Evolutionary conservation across 2,113 vertebrate genomes (phyloP), one percentile per base, ranked within the genome.

Genomic region (Melanocharis versteri): DNA sequence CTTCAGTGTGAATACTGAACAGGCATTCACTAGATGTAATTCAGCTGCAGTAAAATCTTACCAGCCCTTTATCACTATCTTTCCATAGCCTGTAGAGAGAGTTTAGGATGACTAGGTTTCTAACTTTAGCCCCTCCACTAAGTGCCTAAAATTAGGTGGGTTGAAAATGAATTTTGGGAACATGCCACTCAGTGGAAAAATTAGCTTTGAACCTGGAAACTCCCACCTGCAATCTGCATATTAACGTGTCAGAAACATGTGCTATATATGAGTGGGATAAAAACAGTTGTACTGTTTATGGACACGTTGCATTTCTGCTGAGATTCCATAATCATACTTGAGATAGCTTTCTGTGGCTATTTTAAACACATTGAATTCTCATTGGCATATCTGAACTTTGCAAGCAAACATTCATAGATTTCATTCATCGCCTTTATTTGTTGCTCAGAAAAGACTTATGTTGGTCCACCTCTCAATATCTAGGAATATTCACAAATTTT

Each of bases 181-280:
- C 56, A 31, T 70, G 83, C 42, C 21, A 62, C 39, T 77, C 51
- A 66, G 6, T 64, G 66, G 54, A 56, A 82, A 87, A 94, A 82
- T 56, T 69, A 78, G 57, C 60, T 82, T 51, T 68, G 81, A 87
- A 89, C 48, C 33, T 81, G 61, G 56, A 89, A 95, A 87, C 87
- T 78, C 86, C 93, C 77, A 92, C 89, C 48, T 87, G 40, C 86
- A 95, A 78, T 89, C 64, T 92, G 65, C 66, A 17, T 81, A 87
- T 78, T 87, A 89, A 54, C 10, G 21, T 94, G 64, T 66, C 51
- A 94, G 92, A 80, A 93, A 83, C 54, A 60, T 60, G 53, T 64
- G 42, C 65, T 91, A 61, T 87, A 40, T 72, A 79, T n/a, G 53
- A 23, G 50, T 28, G 45, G 37, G 53, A 69, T 93, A 87, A 80